A percentile compares a stretch with the other conserved stretches of the same genome.
Conservation (phyloP, 2,113 vertebrate genomes). For the Aix galericulata region DNA sequence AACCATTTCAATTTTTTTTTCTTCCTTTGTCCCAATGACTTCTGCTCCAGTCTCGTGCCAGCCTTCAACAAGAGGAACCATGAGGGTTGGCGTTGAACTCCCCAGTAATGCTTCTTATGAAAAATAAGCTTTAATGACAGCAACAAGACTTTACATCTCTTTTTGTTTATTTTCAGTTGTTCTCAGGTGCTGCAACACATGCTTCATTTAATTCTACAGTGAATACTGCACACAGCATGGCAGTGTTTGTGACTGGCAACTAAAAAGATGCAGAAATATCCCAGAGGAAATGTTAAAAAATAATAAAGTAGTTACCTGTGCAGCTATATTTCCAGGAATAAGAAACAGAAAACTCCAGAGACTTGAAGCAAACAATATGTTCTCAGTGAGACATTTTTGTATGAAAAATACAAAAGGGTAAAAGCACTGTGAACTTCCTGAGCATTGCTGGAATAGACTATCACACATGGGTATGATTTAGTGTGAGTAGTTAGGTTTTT, state of each 20-base stretch:
- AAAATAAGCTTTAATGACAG: conserved; percentile 66
- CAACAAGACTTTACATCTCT: conserved; percentile 58
- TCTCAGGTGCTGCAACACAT: conserved; percentile 75
- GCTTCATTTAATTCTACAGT: conserved; percentile 77
- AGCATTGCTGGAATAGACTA: not conserved
- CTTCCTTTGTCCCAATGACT: not conserved
- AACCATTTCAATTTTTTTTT: not conserved
- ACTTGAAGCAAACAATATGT: not conserved
- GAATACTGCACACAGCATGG: conserved; percentile 41
- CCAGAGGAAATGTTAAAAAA: conserved; percentile 57
- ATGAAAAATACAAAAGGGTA: not conserved
- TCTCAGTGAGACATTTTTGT: not conserved
- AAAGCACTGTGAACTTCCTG: not conserved
- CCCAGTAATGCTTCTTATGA: conserved; percentile 15
- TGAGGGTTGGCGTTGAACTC: conserved; percentile 7
- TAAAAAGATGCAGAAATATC: conserved; percentile 29
- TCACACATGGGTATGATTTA: not conserved
- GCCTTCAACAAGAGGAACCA: not conserved
- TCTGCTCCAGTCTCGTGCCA: not conserved
- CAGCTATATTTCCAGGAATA: not conserved
- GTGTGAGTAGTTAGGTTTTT: not conserved
- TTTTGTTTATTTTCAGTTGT: conserved; percentile 78
- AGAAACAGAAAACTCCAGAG: not conserved
- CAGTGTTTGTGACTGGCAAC: conserved; percentile 49
- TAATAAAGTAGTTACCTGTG: conserved; percentile 2